Conservation (phyloP, 2,113 vertebrate genomes). For the Pycnonotus jocosus region DNA sequence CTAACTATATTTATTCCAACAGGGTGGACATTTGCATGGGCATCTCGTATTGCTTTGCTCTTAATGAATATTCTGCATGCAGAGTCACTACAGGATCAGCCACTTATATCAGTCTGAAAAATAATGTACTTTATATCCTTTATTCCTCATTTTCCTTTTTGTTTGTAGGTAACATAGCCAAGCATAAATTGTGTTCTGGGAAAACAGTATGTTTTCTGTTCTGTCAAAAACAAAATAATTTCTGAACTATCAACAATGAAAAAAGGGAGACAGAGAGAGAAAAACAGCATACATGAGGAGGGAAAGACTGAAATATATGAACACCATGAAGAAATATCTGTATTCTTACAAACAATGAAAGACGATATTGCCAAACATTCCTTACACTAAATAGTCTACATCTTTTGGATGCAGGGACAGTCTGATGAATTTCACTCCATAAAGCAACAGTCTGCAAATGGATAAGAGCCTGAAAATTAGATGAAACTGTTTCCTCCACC, state of each 20-base stretch:
- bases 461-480: neutral
- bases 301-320: neutral
- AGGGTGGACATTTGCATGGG: neutral
- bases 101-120: neutral
- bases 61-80: constrained; percentile 14
- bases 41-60: neutral
- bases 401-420: neutral
- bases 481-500: neutral
- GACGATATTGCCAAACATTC: neutral
- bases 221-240: neutral
- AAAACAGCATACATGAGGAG: neutral
- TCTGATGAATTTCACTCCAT: neutral
- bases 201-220: neutral
- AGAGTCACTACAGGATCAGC: neutral
- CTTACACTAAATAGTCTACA: neutral
- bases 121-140: neutral
- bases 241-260: neutral
- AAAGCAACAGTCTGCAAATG: neutral
- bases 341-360: neutral
- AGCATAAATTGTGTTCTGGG: neutral
- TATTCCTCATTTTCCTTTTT: neutral
- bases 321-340: neutral
- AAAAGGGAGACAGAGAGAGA: neutral
- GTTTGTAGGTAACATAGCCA: neutral
- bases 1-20: neutral